Percentiles rank a stretch among this genome's conserved stretches.
phyloP scores from a whole-genome alignment of 1,140 invertebrate genomes.

The Cepaea nemoralis region DNA sequence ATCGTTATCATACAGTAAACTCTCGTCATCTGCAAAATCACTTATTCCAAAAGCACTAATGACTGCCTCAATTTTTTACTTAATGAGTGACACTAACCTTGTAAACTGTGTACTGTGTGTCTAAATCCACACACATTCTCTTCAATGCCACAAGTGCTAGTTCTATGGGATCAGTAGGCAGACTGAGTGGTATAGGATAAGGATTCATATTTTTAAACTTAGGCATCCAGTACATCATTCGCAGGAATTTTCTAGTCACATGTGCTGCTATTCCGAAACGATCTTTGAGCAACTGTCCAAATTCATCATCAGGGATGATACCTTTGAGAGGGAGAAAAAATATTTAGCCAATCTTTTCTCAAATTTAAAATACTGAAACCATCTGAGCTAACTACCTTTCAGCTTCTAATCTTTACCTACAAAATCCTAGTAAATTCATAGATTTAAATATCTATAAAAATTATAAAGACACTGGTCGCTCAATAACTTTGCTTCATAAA shows the following conservation, averaged over 20 bases:
- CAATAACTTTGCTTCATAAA: too few relatives aligned
- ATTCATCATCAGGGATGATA: constrained; percentile 91
- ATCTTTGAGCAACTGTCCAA: constrained; percentile 84
- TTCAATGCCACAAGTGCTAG: constrained; percentile 88
- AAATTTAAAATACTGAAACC: too few relatives aligned
- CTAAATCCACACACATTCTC: constrained; percentile 89
- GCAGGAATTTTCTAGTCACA: constrained; percentile 85
- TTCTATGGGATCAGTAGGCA: constrained; percentile 77
- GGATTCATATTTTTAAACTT: constrained; percentile 94
- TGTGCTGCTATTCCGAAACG: constrained; percentile 86
- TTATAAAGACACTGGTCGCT: too few relatives aligned
- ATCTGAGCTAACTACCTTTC: too few relatives aligned
- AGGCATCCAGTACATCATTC: constrained; percentile 99
- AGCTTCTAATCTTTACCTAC: too few relatives aligned
- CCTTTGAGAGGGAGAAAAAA: constrained; percentile 73
- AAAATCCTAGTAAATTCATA: too few relatives aligned
- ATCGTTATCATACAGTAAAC: too few relatives aligned
- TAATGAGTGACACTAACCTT: constrained; percentile 74
- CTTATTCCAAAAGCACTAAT: too few relatives aligned
- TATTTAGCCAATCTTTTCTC: too few relatives aligned
- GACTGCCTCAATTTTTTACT: too few relatives aligned
- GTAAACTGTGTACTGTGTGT: constrained; percentile 80
- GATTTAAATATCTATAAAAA: too few relatives aligned
- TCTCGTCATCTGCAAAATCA: too few relatives aligned
- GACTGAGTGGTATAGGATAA: constrained; percentile 83